Percentiles rank a stretch among this genome's conserved stretches.
phyloP scores from a whole-genome alignment of 2,113 vertebrate species.

The Capricornis sumatraensis region DNA sequence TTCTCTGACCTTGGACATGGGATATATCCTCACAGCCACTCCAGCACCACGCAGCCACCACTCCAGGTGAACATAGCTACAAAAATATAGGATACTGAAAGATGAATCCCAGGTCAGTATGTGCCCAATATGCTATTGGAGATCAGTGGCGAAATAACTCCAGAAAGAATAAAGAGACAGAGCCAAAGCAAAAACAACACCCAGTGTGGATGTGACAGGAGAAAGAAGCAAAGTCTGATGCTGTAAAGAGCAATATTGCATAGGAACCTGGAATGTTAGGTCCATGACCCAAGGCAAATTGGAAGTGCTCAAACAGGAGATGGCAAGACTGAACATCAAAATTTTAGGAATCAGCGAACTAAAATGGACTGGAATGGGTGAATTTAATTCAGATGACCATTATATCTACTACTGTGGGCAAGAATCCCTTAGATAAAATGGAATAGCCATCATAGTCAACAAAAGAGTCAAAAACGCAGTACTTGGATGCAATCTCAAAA shows the following conservation, averaged over 20 bases:
- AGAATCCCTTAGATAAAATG: background rate
- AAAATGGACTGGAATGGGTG: background rate
- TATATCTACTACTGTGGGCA: background rate
- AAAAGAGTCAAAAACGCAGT: background rate
- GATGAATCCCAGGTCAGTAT: background rate
- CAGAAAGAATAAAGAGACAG: background rate
- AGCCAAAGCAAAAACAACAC: background rate
- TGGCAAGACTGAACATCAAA: background rate
- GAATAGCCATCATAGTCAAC: background rate
- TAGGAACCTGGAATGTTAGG: background rate
- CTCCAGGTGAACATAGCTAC: background rate
- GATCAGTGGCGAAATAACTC: background rate
- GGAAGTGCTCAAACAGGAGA: background rate
- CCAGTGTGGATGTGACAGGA: background rate
- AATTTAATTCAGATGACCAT: background rate
- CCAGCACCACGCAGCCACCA: accelerated
- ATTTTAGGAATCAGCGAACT: accelerated
- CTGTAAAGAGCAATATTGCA: background rate
- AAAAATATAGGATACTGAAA: background rate
- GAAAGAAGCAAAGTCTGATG: background rate
- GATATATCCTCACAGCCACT: background rate
- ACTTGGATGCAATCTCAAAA: background rate
- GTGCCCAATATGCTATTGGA: background rate
- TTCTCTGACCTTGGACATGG: background rate
- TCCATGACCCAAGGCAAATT: background rate